Conservation (phyloP, 2,113 vertebrate species). For the Psophia crepitans region DNA sequence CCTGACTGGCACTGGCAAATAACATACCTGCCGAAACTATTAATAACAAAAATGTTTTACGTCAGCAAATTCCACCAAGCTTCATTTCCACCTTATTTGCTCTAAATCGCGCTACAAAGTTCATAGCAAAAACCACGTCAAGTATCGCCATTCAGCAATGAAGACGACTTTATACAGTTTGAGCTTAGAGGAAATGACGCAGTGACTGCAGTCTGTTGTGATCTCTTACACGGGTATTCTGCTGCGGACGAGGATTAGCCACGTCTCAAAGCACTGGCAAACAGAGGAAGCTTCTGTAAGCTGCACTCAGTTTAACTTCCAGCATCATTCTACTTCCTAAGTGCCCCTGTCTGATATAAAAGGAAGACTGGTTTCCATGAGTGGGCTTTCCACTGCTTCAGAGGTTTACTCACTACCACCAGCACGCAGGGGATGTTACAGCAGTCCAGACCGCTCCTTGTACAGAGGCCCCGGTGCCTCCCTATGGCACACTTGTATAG, state of each 20-base stretch:
- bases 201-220: not conserved
- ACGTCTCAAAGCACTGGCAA: not conserved
- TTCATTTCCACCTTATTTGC: not conserved
- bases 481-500: fast-evolving
- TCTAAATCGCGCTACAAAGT: not conserved
- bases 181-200: not conserved
- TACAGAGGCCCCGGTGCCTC: fast-evolving
- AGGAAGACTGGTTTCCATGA: not conserved
- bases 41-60: not conserved
- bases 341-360: not conserved
- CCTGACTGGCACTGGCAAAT: not conserved
- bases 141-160: not conserved
- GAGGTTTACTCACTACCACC: not conserved
- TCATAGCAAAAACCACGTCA: not conserved
- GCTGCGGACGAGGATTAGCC: not conserved
- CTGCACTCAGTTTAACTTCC: not conserved
- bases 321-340: not conserved
- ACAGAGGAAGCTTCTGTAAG: not conserved
- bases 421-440: not conserved
- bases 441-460: not conserved
- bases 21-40: not conserved
- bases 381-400: not conserved
- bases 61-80: not conserved
- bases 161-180: not conserved
- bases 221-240: not conserved